These are phyloP conservation scores for Cherax destructor DNA, from an alignment of 1,140 invertebrate species.

Conservation along the genomic window DNA sequence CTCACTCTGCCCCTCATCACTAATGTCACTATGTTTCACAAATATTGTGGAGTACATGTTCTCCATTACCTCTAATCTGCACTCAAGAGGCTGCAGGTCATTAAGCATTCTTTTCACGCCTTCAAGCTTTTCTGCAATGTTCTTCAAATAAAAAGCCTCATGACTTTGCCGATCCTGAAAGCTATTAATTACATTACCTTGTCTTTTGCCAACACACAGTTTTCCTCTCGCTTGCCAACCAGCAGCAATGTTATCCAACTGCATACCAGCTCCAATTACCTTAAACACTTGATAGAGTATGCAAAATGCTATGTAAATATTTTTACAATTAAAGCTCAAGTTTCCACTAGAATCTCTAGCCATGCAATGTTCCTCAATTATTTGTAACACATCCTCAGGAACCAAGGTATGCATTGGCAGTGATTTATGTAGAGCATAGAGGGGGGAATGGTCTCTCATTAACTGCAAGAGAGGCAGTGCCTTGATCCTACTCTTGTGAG, in stretches of 20 bases:
- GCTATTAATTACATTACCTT: background rate
- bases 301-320: conserved; percentile 45
- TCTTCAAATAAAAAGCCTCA: conserved; percentile 38
- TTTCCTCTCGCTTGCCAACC: conserved; percentile 52
- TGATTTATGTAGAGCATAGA: conserved; percentile 40
- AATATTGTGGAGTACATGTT: conserved; percentile 57
- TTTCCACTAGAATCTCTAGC: conserved; percentile 44
- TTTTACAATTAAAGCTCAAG: conserved; percentile 27
- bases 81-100: conserved; percentile 36
- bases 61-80: conserved; percentile 56
- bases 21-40: conserved; percentile 58
- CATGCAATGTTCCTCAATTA: conserved; percentile 54
- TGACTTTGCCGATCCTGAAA: conserved; percentile 37
- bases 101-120: conserved; percentile 17
- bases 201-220: background rate
- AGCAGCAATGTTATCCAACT: conserved; percentile 45
- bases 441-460: conserved; percentile 53
- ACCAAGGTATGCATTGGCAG: conserved; percentile 29
- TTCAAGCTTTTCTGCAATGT: conserved; percentile 51
- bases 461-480: conserved; percentile 35
- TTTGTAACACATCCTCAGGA: conserved; percentile 38
- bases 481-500: conserved; percentile 30
- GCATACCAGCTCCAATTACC: conserved; percentile 60
- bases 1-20: conserved; percentile 59
- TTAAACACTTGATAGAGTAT: conserved; percentile 48